A percentile compares a stretch with the other conserved stretches of the same genome.
Evolutionary conservation across 2,888 invertebrate species (phyloP).

Genomic region (Parelbella ahira): DNA sequence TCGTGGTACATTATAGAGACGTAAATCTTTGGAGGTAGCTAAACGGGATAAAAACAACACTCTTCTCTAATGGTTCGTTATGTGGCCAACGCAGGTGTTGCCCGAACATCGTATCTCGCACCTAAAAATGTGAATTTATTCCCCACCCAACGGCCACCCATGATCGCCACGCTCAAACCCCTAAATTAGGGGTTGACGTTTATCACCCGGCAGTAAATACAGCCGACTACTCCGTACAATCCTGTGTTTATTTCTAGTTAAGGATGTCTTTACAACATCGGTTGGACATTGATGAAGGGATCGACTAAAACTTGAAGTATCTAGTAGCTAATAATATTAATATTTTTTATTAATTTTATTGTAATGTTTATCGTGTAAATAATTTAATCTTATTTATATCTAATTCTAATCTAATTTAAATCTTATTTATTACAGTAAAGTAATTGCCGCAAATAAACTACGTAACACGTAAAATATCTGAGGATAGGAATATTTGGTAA

Average conservation of each 20-base stretch:
- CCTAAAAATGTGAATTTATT: conserved; percentile 78
- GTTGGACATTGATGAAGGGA: no score
- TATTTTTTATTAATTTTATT: no score
- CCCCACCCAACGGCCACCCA: conserved; percentile 64
- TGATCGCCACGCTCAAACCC: conserved; percentile 72
- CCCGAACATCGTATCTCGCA: conserved; percentile 45
- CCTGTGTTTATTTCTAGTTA: conserved; percentile 23
- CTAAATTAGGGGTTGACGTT: conserved; percentile 77
- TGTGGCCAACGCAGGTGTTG: conserved; percentile 62
- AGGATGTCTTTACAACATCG: conserved; percentile 8
- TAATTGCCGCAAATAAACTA: no score
- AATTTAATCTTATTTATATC: no score
- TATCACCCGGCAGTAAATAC: conserved; percentile 70
- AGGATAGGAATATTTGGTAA: no score
- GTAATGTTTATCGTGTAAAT: no score
- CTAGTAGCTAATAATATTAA: no score
- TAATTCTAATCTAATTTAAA: background rate
- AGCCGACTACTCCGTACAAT: conserved; percentile 34
- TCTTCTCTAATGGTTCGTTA: conserved; percentile 54
- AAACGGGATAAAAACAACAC: conserved; percentile 40
- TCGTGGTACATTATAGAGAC: conserved; percentile 21
- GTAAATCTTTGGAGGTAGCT: conserved; percentile 34
- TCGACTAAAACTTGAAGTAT: no score
- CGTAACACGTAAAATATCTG: no score
- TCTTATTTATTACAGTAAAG: no score